Evolutionary conservation across 30 jellyfish, hydroid and myxozoan genomes (phyloP), one percentile per base, ranked within the genome.

Genomic region (Thelohanellus kitauei): DNA sequence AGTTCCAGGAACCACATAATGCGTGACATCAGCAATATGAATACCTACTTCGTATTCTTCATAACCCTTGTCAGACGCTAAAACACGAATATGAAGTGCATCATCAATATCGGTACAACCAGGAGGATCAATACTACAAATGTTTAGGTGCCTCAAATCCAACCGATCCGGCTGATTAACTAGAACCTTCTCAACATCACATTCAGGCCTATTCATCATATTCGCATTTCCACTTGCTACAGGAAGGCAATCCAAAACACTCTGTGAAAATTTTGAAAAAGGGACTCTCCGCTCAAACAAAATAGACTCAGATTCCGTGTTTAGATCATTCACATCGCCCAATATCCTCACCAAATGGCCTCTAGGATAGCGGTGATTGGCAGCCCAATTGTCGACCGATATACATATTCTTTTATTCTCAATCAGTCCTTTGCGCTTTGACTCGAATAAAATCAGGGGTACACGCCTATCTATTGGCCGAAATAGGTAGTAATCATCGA

Each of bases 31-130:
- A 39, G 98, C 98, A 30, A 80, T 80, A 40, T 80, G 98, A 15
- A 80, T 89, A 1, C 98, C 98, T 47, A 73, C 84, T 88, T 78
- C n/a, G n/a, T n/a, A n/a, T n/a, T n/a, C n/a, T n/a, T n/a, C n/a
- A n/a, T n/a, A n/a, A n/a, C n/a, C n/a, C n/a, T n/a, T n/a, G n/a
- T n/a, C n/a, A n/a, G n/a, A n/a, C n/a, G n/a, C n/a, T n/a, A n/a
- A n/a, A n/a, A n/a, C n/a, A n/a, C n/a, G n/a, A n/a, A n/a, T n/a
- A 51, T 80, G 98, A 27, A 80, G 56, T 3, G 98, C 98, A 57
- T 80, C 98, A 23, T 80, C 98, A 19, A 80, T 80, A 38, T 80
- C 98, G 6, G 98, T 80, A 45, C 98, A 80, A 3, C 98, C 98
- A 21, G 98, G 98, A 16, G 98, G 98, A 29, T 80, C 98, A 22